These are phyloP conservation scores for Leucoraja ocellata DNA, from an alignment of 2,797 vertebrate species.

Conservation along the genomic window DNA sequence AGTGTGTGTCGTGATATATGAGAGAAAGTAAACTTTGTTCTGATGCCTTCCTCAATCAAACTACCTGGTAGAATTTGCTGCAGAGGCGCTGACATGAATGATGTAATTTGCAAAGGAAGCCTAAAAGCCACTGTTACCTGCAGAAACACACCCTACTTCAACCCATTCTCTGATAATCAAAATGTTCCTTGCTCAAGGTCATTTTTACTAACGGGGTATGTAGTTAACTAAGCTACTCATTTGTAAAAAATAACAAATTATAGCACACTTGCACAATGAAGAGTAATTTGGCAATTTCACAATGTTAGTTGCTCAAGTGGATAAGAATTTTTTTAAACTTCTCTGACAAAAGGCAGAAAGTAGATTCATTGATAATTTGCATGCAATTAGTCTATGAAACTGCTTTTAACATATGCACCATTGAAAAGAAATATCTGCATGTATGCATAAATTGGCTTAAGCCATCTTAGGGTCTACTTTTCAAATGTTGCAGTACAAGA, in stretches of 20 bases:
- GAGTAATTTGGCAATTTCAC: constrained; percentile 9
- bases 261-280: not conserved
- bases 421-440: not conserved
- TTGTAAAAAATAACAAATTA: constrained; percentile 23
- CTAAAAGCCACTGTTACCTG: not conserved
- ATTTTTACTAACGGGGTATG: not conserved
- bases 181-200: not conserved
- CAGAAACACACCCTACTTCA: not conserved
- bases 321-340: not conserved
- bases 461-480: not conserved
- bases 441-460: no score
- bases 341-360: not conserved
- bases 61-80: not conserved
- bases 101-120: not conserved
- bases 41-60: not conserved
- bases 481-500: not conserved
- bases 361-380: not conserved
- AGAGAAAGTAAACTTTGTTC: not conserved
- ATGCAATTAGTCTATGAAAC: not conserved
- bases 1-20: not conserved
- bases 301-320: not conserved
- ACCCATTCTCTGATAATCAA: not conserved
- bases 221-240: not conserved
- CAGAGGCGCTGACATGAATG: not conserved
- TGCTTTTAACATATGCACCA: not conserved